phyloP scores from a whole-genome alignment of 2,113 vertebrate genomes.

The sheep (Ovis aries) region DNA sequence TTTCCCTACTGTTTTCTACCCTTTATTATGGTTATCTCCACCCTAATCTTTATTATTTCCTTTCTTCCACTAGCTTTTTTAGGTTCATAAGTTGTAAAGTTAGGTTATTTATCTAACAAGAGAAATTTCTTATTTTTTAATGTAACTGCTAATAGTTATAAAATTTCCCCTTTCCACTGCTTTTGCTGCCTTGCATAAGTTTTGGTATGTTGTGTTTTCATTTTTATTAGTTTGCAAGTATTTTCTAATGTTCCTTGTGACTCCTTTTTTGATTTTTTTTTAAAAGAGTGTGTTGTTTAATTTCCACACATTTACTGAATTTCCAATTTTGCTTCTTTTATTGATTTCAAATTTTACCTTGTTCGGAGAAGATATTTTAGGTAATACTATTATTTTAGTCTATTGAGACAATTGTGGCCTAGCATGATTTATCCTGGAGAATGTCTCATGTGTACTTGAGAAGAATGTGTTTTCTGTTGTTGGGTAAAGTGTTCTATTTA shows the following conservation, averaged over 20 bases:
- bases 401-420: neutral
- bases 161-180: neutral
- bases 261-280: neutral
- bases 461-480: neutral
- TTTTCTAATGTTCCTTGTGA: neutral
- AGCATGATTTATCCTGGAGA: neutral
- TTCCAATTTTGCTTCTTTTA: neutral
- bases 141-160: neutral
- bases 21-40: neutral
- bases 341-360: neutral
- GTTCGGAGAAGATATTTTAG: neutral
- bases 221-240: neutral
- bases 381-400: neutral
- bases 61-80: neutral
- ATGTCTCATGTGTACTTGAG: neutral
- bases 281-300: neutral
- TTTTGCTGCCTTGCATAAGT: neutral
- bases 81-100: neutral
- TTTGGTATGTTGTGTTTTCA: neutral
- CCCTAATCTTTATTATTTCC: neutral
- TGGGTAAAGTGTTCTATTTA: neutral
- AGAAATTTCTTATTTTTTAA: neutral
- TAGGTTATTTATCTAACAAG: neutral
- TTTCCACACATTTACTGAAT: neutral
- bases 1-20: neutral